These are phyloP conservation scores for Montipora efflorescens DNA, from an alignment of 64 coral and sea anemone species.

Conservation along the genomic window DNA sequence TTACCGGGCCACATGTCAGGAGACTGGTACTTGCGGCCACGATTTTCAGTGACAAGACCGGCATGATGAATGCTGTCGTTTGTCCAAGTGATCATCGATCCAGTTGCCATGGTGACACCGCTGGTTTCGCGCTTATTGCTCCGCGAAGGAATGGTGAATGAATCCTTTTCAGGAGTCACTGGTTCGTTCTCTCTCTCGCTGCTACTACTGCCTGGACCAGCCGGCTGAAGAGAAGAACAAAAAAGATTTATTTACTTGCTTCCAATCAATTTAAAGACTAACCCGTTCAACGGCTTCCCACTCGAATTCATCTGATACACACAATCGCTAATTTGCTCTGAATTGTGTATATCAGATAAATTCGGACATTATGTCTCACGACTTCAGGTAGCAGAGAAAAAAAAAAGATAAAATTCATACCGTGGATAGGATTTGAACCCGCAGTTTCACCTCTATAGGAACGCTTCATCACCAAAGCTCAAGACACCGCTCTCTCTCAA, in stretches of 20 bases:
- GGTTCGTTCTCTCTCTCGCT: not conserved
- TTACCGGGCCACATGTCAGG: not conserved
- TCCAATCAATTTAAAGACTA: too few species aligned
- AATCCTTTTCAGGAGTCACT: not conserved
- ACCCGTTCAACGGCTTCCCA: too few species aligned
- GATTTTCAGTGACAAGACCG: conserved; percentile 40
- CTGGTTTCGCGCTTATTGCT: not conserved
- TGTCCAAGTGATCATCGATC: conserved; percentile 22
- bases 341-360: too few species aligned
- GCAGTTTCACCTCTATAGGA: too few species aligned
- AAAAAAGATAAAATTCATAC: too few species aligned
- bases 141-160: not conserved
- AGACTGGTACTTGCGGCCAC: conserved; percentile 8
- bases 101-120: conserved; percentile 24
- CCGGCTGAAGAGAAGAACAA: not conserved
- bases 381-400: too few species aligned
- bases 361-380: too few species aligned
- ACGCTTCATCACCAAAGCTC: too few species aligned
- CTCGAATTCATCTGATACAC: too few species aligned
- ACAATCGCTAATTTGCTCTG: too few species aligned
- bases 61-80: not conserved
- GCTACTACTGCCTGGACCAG: conserved; percentile 17
- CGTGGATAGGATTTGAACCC: too few species aligned
- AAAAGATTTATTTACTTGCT: not conserved
- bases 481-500: too few species aligned